These are phyloP conservation scores for Megathymus violae DNA, from an alignment of 1,140 invertebrate species.

Conservation along the genomic window DNA sequence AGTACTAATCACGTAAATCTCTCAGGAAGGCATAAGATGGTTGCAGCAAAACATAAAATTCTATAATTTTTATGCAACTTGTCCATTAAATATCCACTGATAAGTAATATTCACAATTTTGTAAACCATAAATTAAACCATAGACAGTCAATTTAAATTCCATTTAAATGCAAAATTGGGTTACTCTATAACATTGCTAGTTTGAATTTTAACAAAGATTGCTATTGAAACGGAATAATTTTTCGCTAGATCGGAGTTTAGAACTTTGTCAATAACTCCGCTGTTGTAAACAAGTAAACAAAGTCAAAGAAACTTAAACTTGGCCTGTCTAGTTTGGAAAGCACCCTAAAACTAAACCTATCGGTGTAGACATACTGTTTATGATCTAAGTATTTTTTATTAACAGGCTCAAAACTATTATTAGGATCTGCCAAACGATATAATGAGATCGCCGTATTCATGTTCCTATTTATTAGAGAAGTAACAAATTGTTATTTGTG, in stretches of 20 bases:
- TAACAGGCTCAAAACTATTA: background rate
- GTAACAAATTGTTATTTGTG: constrained; percentile 76
- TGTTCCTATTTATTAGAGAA: constrained; percentile 45
- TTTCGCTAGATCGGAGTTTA: background rate
- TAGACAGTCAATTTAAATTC: too few relatives aligned
- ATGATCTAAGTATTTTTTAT: background rate
- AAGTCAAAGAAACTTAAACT: background rate
- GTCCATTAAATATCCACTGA: too few relatives aligned
- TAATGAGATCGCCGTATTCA: constrained; percentile 38
- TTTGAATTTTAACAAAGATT: background rate
- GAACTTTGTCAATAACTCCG: background rate
- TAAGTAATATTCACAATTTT: too few relatives aligned
- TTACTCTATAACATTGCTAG: background rate
- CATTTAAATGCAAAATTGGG: too few relatives aligned
- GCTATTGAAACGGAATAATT: too few relatives aligned
- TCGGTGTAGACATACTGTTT: background rate
- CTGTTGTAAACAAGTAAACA: constrained; percentile 1
- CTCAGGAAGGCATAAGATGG: too few relatives aligned
- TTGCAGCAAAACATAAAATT: too few relatives aligned
- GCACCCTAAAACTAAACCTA: background rate
- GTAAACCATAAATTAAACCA: too few relatives aligned
- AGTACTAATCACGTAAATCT: too few relatives aligned
- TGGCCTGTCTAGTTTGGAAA: background rate
- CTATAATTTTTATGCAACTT: too few relatives aligned
- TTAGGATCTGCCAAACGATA: constrained; percentile 27